A percentile compares a stretch with the other conserved stretches of the same genome.
Conservation (phyloP, 2,113 vertebrate species). For the Paramisgurnus dabryanus region DNA sequence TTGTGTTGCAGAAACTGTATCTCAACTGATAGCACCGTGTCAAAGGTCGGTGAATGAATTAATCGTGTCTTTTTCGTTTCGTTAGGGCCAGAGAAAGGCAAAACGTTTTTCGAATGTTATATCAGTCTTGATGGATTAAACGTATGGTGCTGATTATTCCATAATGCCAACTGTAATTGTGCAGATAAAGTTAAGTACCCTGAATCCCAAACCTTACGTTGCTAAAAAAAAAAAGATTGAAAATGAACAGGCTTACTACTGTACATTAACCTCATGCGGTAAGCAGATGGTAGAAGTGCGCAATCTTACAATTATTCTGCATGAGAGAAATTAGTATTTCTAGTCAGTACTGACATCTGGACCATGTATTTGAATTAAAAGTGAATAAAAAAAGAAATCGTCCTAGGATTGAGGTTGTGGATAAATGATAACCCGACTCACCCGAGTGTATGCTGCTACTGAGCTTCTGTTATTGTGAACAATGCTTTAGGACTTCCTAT, state of each 20-base stretch:
- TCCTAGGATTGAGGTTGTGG: not conserved
- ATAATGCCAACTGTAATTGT: not conserved
- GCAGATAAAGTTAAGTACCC: not conserved
- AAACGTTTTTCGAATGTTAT: not conserved
- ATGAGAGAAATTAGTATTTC: not conserved
- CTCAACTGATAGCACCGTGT: not conserved
- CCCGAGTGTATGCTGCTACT: not conserved
- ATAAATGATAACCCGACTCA: not conserved
- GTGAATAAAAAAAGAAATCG: not conserved
- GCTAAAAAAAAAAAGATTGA: not conserved
- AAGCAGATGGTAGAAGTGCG: not conserved
- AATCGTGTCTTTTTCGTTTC: constrained; percentile 4
- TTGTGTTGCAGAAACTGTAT: constrained; percentile 5
- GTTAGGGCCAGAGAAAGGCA: not conserved
- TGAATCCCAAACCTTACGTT: constrained; percentile 9
- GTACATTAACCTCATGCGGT: not conserved
- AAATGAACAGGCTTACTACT: not conserved
- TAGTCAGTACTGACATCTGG: not conserved
- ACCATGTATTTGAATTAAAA: constrained; percentile 1
- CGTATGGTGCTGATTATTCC: not conserved
- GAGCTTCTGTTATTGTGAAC: not conserved
- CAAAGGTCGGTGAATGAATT: constrained; percentile 11
- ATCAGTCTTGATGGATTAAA: not conserved
- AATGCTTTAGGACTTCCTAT: not conserved
- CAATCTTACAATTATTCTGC: not conserved